Conservation (phyloP, 1,140 invertebrate genomes). For the Drosophila melanica region DNA sequence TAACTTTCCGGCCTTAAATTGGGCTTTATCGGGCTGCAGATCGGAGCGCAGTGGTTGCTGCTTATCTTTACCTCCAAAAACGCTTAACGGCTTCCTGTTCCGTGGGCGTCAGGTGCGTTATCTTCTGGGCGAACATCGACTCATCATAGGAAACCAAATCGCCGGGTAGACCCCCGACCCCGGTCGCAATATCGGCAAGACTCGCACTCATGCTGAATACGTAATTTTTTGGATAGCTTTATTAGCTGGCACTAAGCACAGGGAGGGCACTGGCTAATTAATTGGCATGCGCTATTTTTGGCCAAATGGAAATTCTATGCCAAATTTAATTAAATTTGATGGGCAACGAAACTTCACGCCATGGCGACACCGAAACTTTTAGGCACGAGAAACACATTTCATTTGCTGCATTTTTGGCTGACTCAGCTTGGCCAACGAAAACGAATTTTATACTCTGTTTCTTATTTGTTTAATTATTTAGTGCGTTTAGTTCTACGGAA, state of each 20-base stretch:
- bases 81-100: constrained; percentile 81
- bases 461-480: constrained; percentile 22
- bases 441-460: constrained; percentile 29
- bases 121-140: constrained; percentile 76
- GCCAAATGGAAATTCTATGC: constrained; percentile 55
- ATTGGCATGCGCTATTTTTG: constrained; percentile 58
- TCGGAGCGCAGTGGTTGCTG: constrained; percentile 6
- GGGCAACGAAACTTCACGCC: constrained; percentile 28
- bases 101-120: constrained; percentile 75
- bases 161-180: constrained; percentile 26
- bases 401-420: constrained; percentile 32
- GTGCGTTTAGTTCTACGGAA: constrained; percentile 30
- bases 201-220: constrained; percentile 58
- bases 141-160: constrained; percentile 67
- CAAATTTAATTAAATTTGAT: constrained; percentile 62
- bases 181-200: constrained; percentile 15
- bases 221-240: constrained; percentile 40
- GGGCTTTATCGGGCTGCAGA: constrained; percentile 35
- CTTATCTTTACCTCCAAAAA: constrained; percentile 79
- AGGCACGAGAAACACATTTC: constrained; percentile 22
- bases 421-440: constrained; percentile 39
- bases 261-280: constrained; percentile 47
- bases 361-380: constrained; percentile 35
- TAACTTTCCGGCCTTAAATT: neutral
- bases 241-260: constrained; percentile 25